phyloP scores from a whole-genome alignment of 2,888 invertebrate genomes.

The Melinaea menophilus region DNA sequence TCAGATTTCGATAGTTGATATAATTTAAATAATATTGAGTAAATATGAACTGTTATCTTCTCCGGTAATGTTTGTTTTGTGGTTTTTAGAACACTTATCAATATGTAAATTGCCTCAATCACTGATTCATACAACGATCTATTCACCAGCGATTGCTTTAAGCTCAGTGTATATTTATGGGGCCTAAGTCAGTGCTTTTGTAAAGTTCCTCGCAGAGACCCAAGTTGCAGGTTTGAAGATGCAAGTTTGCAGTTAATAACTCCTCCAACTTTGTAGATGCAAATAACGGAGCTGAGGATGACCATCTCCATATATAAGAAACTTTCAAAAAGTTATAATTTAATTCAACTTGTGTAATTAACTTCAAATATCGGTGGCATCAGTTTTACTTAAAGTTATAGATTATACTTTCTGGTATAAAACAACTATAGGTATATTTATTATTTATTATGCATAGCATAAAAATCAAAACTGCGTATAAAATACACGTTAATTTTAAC shows the following conservation, averaged over 20 bases:
- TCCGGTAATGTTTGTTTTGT: background rate
- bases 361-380: background rate
- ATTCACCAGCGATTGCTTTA: background rate
- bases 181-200: slow-evolving; percentile 7
- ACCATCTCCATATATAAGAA: slow-evolving; percentile 2
- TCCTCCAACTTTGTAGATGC: slow-evolving; percentile 1
- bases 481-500: too few relatives aligned
- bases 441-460: too few relatives aligned
- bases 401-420: too few relatives aligned
- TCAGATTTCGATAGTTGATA: background rate
- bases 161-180: background rate
- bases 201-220: slow-evolving; percentile 4
- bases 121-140: background rate
- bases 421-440: too few relatives aligned
- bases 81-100: background rate
- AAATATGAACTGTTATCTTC: background rate
- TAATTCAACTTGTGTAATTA: background rate
- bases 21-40: background rate
- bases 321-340: background rate
- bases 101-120: background rate
- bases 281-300: slow-evolving; percentile 4
- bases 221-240: background rate
- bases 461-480: too few relatives aligned
- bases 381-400: too few relatives aligned
- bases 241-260: slow-evolving; percentile 6